phyloP scores from a whole-genome alignment of 2,113 vertebrate species.

The Boulengeromyrus knoepffleri region DNA sequence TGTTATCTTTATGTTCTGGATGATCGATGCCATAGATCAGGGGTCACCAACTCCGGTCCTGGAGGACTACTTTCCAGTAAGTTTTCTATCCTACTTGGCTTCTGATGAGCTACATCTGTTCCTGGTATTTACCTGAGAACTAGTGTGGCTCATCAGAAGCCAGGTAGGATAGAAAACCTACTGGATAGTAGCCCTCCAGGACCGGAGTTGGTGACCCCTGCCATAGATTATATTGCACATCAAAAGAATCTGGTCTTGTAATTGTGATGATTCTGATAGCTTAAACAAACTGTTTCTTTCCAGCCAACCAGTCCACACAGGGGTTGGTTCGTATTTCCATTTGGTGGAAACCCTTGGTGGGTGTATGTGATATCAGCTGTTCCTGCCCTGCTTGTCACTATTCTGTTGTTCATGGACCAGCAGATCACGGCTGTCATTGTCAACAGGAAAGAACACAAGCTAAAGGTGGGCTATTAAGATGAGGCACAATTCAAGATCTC shows the following conservation, averaged over 20 bases:
- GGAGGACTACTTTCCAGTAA: no score
- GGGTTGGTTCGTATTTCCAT: conserved; percentile 88
- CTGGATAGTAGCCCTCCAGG: no score
- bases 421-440: conserved; percentile 97
- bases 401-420: conserved; percentile 98
- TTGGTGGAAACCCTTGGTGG: conserved; percentile 97
- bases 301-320: conserved; percentile 88
- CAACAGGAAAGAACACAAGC: conserved; percentile 96
- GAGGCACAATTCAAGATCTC: not conserved
- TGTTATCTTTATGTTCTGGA: not conserved
- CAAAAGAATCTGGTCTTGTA: not conserved
- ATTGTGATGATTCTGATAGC: not conserved
- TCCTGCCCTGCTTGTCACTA: conserved; percentile 91
- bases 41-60: no score
- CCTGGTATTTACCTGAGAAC: no score
- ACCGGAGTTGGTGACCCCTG: no score
- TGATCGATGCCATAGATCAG: not conserved
- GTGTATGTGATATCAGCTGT: conserved; percentile 83
- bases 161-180: no score
- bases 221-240: not conserved
- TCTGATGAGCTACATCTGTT: no score
- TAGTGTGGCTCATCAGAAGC: no score
- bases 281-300: not conserved
- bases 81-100: no score
- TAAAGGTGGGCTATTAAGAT: conserved; percentile 68